These are phyloP conservation scores for Lutjanus campechanus DNA, from an alignment of 2,797 vertebrate genomes.

Conservation along the genomic window DNA sequence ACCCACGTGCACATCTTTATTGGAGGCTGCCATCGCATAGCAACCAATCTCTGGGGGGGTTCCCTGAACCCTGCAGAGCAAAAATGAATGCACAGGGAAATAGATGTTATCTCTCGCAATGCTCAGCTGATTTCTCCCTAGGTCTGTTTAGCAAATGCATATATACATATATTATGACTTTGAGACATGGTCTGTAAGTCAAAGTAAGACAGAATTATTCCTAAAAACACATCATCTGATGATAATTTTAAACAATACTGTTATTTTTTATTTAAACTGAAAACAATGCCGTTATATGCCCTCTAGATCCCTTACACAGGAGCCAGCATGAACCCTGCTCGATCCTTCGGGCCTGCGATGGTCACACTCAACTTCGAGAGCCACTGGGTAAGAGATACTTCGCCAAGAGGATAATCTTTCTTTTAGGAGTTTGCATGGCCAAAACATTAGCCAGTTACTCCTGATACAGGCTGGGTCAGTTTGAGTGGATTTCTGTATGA, in stretches of 20 bases:
- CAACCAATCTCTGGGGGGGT: conserved; percentile 78
- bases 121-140: conserved; percentile 32
- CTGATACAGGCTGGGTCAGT: not conserved
- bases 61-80: conserved; percentile 65
- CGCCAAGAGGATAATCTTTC: conserved; percentile 12
- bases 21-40: conserved; percentile 77
- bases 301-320: conserved; percentile 95
- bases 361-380: conserved; percentile 92
- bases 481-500: not conserved
- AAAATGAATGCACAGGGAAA: conserved; percentile 73
- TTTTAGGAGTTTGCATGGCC: not conserved
- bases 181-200: not conserved
- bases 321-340: conserved; percentile 97
- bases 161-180: conserved; percentile 5
- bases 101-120: conserved; percentile 50
- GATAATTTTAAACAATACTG: not conserved
- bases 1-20: conserved; percentile 72
- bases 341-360: conserved; percentile 95
- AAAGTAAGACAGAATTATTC: not conserved
- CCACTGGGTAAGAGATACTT: conserved; percentile 92
- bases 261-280: conserved; percentile 1
- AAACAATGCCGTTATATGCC: conserved; percentile 8
- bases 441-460: not conserved
- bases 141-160: conserved; percentile 33
- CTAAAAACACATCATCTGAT: not conserved